These are phyloP conservation scores for Coleophora flavipennella DNA, from an alignment of 2,888 invertebrate genomes.

Conservation along the genomic window DNA sequence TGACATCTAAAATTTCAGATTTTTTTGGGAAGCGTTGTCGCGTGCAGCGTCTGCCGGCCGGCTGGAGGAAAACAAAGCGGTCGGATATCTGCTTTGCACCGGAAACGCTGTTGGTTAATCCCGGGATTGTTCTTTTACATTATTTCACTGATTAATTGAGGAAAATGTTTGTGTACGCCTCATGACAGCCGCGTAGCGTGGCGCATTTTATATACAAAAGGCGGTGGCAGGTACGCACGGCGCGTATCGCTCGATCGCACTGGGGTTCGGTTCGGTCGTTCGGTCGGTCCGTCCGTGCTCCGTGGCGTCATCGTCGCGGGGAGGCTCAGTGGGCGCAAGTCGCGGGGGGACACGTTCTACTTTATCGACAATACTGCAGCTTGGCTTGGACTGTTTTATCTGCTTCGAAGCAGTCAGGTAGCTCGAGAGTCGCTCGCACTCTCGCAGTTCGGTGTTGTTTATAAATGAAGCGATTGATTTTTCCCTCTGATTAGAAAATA, in stretches of 20 bases:
- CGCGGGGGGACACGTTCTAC: background rate
- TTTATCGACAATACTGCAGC: background rate
- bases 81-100: slow-evolving; percentile 64
- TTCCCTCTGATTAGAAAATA: no score
- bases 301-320: slow-evolving; percentile 30
- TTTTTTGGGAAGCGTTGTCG: slow-evolving; percentile 61
- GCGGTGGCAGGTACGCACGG: slow-evolving; percentile 45
- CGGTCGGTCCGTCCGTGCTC: no score
- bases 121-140: slow-evolving; percentile 74
- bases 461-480: no score
- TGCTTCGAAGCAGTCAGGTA: no score
- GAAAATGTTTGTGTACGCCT: slow-evolving; percentile 47
- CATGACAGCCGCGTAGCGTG: slow-evolving; percentile 56
- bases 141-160: slow-evolving; percentile 65
- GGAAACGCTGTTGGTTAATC: slow-evolving; percentile 67
- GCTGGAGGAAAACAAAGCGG: slow-evolving; percentile 65
- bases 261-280: slow-evolving; percentile 45
- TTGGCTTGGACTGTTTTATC: no score
- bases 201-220: slow-evolving; percentile 35
- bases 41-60: slow-evolving; percentile 78
- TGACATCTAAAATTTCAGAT: slow-evolving; percentile 57
- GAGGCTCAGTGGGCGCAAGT: slow-evolving; percentile 14
- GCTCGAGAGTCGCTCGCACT: no score
- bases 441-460: background rate
- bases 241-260: slow-evolving; percentile 66